phyloP scores from a whole-genome alignment of 2,113 vertebrate species.

The Ciconia boyciana region DNA sequence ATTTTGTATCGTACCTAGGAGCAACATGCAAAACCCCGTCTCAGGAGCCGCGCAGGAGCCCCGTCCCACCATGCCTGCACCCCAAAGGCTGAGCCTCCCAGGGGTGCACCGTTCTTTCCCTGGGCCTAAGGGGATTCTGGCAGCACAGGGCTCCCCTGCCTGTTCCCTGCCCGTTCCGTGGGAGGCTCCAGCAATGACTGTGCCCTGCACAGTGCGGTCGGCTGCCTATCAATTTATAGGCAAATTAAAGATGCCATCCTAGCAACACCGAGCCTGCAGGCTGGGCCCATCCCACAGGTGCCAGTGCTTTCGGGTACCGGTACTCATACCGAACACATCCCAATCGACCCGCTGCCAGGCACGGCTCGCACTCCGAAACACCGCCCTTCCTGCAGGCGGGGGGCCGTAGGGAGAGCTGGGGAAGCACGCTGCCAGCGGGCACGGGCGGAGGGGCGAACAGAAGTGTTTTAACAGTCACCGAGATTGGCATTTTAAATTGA shows the following conservation, averaged over 20 bases:
- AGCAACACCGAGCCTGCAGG: fast-evolving
- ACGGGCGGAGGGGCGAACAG: not conserved
- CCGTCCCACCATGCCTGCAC: fast-evolving
- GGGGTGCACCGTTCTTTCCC: not conserved
- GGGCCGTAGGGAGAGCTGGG: not conserved
- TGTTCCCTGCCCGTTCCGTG: fast-evolving
- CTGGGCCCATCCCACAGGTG: not conserved
- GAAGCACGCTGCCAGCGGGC: not conserved
- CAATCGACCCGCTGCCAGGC: fast-evolving
- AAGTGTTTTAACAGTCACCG: not conserved
- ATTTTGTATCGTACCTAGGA: fast-evolving
- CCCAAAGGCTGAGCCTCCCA: not conserved
- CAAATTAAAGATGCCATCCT: not conserved
- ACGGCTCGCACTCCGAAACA: not conserved
- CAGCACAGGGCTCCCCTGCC: not conserved
- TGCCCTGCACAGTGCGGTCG: fast-evolving
- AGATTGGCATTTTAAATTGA: not conserved
- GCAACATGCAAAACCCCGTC: not conserved
- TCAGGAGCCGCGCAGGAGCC: not conserved
- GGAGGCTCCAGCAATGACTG: not conserved
- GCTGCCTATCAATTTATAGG: not conserved
- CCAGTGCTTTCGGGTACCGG: fast-evolving
- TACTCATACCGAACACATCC: fast-evolving
- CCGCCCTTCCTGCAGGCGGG: not conserved
- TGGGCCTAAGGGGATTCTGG: not conserved